A percentile compares a stretch with the other conserved stretches of the same genome.
Evolutionary conservation across 2,113 vertebrate genomes (phyloP).

Genomic region (Psilopsiagon aymara): DNA sequence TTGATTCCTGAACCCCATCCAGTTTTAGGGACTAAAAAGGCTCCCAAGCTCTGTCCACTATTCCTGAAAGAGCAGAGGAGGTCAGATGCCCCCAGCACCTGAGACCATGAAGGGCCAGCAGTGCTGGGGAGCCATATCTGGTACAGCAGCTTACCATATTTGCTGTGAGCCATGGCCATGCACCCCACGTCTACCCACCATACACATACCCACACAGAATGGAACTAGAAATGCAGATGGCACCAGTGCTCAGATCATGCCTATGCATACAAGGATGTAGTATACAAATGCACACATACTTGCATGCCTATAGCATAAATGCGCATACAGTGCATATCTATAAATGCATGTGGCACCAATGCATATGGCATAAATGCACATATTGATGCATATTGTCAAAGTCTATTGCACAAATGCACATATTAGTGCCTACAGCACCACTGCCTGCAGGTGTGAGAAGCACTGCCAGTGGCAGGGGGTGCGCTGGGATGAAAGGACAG

Average conservation of each 20-base stretch:
- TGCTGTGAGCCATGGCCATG: rapidly evolving
- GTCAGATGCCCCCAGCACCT: neutral
- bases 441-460: neutral
- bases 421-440: neutral
- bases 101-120: too few relatives aligned
- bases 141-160: too few relatives aligned
- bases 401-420: too few relatives aligned
- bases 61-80: neutral
- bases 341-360: neutral
- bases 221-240: neutral
- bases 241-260: neutral
- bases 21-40: neutral
- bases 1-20: neutral
- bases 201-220: rapidly evolving
- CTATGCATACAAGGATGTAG: rapidly evolving
- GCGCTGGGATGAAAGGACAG: neutral
- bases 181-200: neutral
- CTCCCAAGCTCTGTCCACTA: too few relatives aligned
- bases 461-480: neutral
- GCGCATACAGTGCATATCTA: rapidly evolving
- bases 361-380: neutral
- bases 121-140: neutral
- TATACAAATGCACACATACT: rapidly evolving
- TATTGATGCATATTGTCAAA: too few relatives aligned
- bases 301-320: rapidly evolving